Conservation (phyloP, 2,113 vertebrate genomes). For the Ia io region DNA sequence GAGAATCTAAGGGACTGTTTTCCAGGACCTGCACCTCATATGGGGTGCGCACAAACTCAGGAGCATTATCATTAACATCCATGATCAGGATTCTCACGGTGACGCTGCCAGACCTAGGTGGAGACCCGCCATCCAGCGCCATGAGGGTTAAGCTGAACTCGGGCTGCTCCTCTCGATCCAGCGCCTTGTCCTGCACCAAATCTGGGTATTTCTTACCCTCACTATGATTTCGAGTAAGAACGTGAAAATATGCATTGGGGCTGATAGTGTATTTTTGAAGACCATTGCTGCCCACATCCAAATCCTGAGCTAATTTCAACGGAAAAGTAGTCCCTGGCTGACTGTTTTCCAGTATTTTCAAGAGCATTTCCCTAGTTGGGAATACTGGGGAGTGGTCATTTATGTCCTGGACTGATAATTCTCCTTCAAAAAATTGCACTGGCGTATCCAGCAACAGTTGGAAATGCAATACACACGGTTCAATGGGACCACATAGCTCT, state of each 20-base stretch:
- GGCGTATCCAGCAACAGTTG: conserved; percentile 85
- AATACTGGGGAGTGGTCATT: conserved; percentile 88
- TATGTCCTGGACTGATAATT: conserved; percentile 82
- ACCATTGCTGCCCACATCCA: conserved; percentile 83
- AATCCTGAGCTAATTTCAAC: conserved; percentile 80
- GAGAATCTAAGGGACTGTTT: conserved; percentile 33
- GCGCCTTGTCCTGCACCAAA: conserved; percentile 69
- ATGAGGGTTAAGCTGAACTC: conserved; percentile 69
- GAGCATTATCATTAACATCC: conserved; percentile 78
- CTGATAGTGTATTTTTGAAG: conserved; percentile 80
- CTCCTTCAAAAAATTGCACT: conserved; percentile 82
- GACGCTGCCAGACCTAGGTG: conserved; percentile 56
- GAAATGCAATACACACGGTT: conserved; percentile 80
- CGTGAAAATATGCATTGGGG: conserved; percentile 79
- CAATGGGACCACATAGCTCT: conserved; percentile 78
- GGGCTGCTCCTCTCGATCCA: conserved; percentile 77
- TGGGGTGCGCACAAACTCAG: conserved; percentile 62
- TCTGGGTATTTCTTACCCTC: conserved; percentile 76
- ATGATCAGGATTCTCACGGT: conserved; percentile 58
- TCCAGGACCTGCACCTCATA: conserved; percentile 66
- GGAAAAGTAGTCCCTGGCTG: conserved; percentile 70
- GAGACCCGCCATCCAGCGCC: conserved; percentile 72
- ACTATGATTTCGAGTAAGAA: conserved; percentile 57
- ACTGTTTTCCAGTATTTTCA: conserved; percentile 80
- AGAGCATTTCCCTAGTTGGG: conserved; percentile 76